Evolutionary conservation across 1,140 invertebrate genomes (phyloP).

Genomic region (Triops cancriformis): DNA sequence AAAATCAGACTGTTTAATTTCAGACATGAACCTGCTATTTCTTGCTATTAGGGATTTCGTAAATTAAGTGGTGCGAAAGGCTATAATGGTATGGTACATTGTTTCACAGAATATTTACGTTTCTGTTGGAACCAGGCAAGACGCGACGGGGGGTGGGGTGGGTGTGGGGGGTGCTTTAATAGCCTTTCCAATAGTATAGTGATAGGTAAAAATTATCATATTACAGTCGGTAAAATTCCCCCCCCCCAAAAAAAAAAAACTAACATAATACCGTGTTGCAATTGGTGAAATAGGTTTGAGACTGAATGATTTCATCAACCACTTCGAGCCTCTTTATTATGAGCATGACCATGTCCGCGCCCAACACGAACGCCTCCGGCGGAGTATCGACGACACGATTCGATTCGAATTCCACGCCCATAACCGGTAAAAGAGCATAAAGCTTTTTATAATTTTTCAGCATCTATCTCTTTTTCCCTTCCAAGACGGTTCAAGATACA

Average conservation of each 20-base stretch:
- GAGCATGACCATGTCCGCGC: constrained; percentile 41
- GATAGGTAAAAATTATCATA: no score
- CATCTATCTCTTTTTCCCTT: constrained; percentile 33
- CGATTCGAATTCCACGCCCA: constrained; percentile 37
- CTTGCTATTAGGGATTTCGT: no score
- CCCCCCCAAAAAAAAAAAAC: background rate
- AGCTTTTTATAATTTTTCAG: background rate
- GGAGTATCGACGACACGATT: constrained; percentile 31
- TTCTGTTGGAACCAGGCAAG: no score
- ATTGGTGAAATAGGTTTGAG: constrained; percentile 38
- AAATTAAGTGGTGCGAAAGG: no score
- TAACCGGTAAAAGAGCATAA: constrained; percentile 41
- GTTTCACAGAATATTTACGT: no score
- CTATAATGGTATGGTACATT: no score
- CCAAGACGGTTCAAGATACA: constrained; percentile 67
- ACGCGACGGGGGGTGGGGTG: no score
- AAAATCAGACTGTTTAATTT: no score
- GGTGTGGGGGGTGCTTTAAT: no score
- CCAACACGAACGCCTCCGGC: constrained; percentile 41
- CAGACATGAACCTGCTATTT: no score
- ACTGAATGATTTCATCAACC: constrained; percentile 45
- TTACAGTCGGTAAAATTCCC: background rate
- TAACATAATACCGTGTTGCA: background rate
- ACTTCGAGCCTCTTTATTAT: constrained; percentile 49
- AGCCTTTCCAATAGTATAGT: no score